Conservation (phyloP, 2,888 invertebrate genomes). For the Drosophila algonquin region DNA sequence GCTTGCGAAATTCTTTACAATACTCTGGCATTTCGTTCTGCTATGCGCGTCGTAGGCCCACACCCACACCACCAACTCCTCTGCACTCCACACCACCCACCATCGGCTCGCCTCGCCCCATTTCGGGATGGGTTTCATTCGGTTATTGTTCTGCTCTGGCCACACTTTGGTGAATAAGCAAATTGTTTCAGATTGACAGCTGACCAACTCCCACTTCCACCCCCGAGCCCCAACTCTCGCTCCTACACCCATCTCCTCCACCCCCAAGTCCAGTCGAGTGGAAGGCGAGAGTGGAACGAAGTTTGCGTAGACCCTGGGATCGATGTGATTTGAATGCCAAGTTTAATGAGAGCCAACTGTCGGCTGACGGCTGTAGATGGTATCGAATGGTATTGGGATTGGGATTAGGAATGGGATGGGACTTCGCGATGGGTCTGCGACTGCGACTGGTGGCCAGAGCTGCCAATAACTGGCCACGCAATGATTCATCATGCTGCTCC, state of each 20-base stretch:
- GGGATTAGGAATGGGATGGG: not conserved
- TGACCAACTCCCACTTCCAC: constrained; percentile 21
- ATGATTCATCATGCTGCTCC: constrained; percentile 22
- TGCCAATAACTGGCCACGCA: constrained; percentile 31
- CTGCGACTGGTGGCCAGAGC: not conserved
- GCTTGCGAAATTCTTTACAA: constrained; percentile 56
- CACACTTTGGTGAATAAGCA: constrained; percentile 72
- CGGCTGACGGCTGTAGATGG: constrained; percentile 21
- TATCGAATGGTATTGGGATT: constrained; percentile 4
- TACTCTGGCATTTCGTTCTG: constrained; percentile 62
- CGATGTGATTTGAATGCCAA: constrained; percentile 47
- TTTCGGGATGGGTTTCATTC: constrained; percentile 28
- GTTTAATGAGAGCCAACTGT: constrained; percentile 38
- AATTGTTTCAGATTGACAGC: constrained; percentile 74
- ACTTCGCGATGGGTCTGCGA: too few relatives aligned
- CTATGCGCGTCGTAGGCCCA: not conserved
- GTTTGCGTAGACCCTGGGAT: constrained; percentile 17
- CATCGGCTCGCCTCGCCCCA: not conserved
- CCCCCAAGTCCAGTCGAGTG: constrained; percentile 13
- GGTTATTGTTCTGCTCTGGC: constrained; percentile 57
- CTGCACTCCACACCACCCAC: not conserved
- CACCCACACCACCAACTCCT: too few relatives aligned
- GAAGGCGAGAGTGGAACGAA: constrained; percentile 16
- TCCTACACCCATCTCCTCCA: not conserved
- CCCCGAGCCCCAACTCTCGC: not conserved